phyloP scores from a whole-genome alignment of 2,888 invertebrate genomes.

The Drosophila colorata region DNA sequence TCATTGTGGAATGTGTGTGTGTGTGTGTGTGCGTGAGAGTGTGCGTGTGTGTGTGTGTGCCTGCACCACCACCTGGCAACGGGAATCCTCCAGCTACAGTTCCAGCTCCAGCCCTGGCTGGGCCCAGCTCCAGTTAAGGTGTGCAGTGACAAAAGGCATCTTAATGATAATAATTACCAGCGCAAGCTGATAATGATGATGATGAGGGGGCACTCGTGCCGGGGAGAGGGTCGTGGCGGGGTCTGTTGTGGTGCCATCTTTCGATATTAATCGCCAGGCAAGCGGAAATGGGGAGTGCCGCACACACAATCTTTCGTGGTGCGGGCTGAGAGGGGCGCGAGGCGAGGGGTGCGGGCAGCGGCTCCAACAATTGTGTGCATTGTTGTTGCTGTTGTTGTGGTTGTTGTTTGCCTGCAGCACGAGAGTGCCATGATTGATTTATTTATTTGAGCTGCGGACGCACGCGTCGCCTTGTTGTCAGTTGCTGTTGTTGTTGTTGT shows the following conservation, averaged over 20 bases:
- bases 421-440: constrained; percentile 76
- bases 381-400: constrained; percentile 16
- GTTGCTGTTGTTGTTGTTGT: constrained; percentile 21
- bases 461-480: constrained; percentile 55
- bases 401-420: constrained; percentile 43
- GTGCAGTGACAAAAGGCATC: constrained; percentile 64
- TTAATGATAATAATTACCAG: constrained; percentile 68
- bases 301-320: constrained; percentile 11
- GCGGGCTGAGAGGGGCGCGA: constrained; percentile 3
- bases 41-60: too few species aligned
- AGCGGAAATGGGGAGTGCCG: constrained; percentile 78
- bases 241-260: constrained; percentile 41
- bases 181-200: background rate
- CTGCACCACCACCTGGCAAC: constrained; percentile 1
- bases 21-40: background rate
- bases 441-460: constrained; percentile 73
- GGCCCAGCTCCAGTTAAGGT: constrained; percentile 18
- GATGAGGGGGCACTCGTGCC: background rate
- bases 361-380: constrained; percentile 26
- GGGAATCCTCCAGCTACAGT: constrained; percentile 3
- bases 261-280: constrained; percentile 72
- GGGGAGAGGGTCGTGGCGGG: background rate
- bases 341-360: constrained; percentile 6
- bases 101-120: too few species aligned
- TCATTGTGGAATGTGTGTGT: constrained; percentile 14